Conservation (phyloP, 2,888 invertebrate species). For the Adelognathus sp. region DNA sequence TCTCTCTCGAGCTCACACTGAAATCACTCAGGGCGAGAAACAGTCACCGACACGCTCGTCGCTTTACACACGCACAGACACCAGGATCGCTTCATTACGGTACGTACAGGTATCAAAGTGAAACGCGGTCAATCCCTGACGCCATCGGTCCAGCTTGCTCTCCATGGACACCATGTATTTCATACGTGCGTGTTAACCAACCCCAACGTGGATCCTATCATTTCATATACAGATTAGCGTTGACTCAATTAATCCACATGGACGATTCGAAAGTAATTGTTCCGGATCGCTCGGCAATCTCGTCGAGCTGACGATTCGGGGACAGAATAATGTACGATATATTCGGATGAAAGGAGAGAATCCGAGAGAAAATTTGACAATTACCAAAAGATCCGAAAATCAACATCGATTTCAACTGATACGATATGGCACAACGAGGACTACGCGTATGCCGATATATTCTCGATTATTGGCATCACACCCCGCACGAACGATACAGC, state of each 20-base stretch:
- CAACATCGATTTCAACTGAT: background rate
- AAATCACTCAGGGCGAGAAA: constrained; percentile 36
- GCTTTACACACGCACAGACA: constrained; percentile 34
- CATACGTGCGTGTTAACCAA: background rate
- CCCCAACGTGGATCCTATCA: background rate
- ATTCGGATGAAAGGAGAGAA: background rate
- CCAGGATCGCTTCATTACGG: constrained; percentile 15
- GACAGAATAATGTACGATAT: background rate
- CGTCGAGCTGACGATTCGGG: background rate
- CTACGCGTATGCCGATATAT: background rate
- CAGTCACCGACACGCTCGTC: constrained; percentile 25
- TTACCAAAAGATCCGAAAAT: background rate
- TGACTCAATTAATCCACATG: constrained; percentile 21
- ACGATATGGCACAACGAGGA: background rate
- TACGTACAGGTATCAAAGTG: constrained; percentile 37
- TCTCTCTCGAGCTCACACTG: constrained; percentile 10
- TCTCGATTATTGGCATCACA: background rate
- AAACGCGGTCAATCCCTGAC: constrained; percentile 49
- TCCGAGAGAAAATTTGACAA: background rate
- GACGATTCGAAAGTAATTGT: constrained; percentile 17
- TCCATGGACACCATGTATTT: constrained; percentile 21
- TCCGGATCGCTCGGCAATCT: background rate
- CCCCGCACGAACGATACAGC: background rate
- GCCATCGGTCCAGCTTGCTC: constrained; percentile 31
- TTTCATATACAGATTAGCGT: background rate